phyloP scores from a whole-genome alignment of 2,888 invertebrate genomes.

The Biston betularia region DNA sequence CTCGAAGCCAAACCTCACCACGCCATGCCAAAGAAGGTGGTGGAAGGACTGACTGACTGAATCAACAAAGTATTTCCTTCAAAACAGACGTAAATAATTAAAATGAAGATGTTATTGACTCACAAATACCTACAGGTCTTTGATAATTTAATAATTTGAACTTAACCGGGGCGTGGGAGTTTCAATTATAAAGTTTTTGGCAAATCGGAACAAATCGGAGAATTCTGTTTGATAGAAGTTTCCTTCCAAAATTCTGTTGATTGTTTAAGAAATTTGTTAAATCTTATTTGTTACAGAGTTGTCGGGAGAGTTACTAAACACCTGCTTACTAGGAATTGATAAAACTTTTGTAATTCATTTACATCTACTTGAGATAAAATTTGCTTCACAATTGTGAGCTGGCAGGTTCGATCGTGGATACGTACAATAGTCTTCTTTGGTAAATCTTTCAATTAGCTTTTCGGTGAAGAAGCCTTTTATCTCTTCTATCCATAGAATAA shows the following conservation, averaged over 20 bases:
- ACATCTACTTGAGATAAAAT: too few relatives aligned
- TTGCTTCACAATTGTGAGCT: too few relatives aligned
- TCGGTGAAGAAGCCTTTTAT: too few relatives aligned
- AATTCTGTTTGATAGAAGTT: slow-evolving; percentile 52
- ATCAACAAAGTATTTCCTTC: slow-evolving; percentile 7
- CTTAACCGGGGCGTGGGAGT: slow-evolving; percentile 38
- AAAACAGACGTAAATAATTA: slow-evolving; percentile 25
- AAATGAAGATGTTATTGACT: slow-evolving; percentile 28
- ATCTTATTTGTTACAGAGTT: slow-evolving; percentile 50
- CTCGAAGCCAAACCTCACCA: too few relatives aligned
- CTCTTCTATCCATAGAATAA: too few relatives aligned
- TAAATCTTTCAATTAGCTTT: too few relatives aligned
- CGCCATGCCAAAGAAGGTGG: too few relatives aligned
- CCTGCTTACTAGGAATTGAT: background rate
- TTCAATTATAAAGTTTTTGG: slow-evolving; percentile 58
- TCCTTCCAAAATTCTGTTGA: slow-evolving; percentile 52
- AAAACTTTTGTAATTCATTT: background rate
- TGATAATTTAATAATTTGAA: slow-evolving; percentile 37
- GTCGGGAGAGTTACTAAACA: slow-evolving; percentile 5
- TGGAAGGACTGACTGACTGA: background rate
- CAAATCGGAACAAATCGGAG: slow-evolving; percentile 51
- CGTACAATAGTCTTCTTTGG: too few relatives aligned
- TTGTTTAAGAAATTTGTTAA: slow-evolving; percentile 56
- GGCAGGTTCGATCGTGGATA: background rate
- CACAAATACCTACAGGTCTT: slow-evolving; percentile 27